Percentiles rank a stretch among this genome's conserved stretches.
Evolutionary conservation across 2,888 invertebrate genomes (phyloP).

Genomic region (Pachliopta kotzebuea): DNA sequence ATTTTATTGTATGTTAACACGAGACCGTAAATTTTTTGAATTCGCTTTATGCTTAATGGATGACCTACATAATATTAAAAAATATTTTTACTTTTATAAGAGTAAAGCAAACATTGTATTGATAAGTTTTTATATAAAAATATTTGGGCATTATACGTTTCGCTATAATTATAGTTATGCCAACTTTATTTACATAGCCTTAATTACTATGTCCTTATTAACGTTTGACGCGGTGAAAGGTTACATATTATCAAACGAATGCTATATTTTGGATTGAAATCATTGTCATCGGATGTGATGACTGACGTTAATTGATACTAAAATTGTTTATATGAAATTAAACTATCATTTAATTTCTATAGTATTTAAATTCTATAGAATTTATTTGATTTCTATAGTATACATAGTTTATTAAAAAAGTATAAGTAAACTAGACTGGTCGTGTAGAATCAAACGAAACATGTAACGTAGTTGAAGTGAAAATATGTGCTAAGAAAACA

Average conservation of each 20-base stretch:
- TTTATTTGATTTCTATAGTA: too few relatives aligned
- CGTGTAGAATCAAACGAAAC: too few relatives aligned
- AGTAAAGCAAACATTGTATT: not conserved
- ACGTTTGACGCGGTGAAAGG: constrained; percentile 51
- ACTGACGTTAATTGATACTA: constrained; percentile 43
- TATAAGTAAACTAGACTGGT: too few relatives aligned
- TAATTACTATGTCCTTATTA: constrained; percentile 47
- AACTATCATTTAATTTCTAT: constrained; percentile 10
- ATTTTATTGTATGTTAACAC: too few relatives aligned
- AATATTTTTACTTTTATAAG: too few relatives aligned
- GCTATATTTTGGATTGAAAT: constrained; percentile 45
- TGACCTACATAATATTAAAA: too few relatives aligned
- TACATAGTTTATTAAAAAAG: too few relatives aligned
- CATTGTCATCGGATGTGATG: constrained; percentile 35
- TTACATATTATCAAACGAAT: constrained; percentile 57
- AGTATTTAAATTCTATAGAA: too few relatives aligned
- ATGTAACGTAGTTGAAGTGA: too few relatives aligned
- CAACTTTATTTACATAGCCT: constrained; percentile 51
- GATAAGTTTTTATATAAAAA: not conserved
- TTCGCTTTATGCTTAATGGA: too few relatives aligned
- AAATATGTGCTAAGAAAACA: too few relatives aligned
- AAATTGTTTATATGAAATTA: constrained; percentile 9
- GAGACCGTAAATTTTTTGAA: too few relatives aligned
- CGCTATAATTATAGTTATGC: constrained; percentile 33
- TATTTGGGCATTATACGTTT: not conserved